Evolutionary conservation across 2,888 invertebrate species (phyloP).

Genomic region (Lamproptera curius): DNA sequence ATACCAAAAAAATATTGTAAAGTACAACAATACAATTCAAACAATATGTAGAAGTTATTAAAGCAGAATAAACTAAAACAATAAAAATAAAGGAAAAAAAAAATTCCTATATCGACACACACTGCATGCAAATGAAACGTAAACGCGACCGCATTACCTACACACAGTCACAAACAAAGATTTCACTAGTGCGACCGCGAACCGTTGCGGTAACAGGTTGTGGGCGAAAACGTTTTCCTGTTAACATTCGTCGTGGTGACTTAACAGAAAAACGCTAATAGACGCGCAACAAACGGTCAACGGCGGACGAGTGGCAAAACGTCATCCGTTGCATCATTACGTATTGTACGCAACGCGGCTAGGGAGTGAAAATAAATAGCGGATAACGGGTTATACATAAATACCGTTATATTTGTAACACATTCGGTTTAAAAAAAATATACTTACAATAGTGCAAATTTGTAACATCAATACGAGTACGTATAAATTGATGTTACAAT

Average conservation of each 20-base stretch:
- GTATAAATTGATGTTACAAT: no score
- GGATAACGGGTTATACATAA: no score
- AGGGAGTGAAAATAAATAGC: no score
- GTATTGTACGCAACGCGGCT: constrained; percentile 2
- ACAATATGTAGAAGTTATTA: background rate
- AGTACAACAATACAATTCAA: background rate
- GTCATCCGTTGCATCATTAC: constrained; percentile 17
- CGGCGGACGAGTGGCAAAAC: constrained; percentile 8
- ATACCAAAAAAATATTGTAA: background rate
- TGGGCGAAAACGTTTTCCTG: constrained; percentile 7
- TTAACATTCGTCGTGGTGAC: background rate
- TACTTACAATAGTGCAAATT: no score
- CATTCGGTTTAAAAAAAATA: no score
- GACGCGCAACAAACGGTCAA: constrained; percentile 12
- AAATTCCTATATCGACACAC: no score
- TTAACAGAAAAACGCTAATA: constrained; percentile 15
- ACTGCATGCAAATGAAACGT: background rate
- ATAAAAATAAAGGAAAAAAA: no score
- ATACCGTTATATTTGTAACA: no score
- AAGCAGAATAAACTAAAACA: no score
- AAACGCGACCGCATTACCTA: background rate
- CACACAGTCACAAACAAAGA: background rate
- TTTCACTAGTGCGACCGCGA: constrained; percentile 3
- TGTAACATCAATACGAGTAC: no score
- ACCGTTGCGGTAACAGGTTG: background rate